Base-by-base conservation (phyloP, 2,888 invertebrate genomes). In the Colostygia pectinataria region DNA sequence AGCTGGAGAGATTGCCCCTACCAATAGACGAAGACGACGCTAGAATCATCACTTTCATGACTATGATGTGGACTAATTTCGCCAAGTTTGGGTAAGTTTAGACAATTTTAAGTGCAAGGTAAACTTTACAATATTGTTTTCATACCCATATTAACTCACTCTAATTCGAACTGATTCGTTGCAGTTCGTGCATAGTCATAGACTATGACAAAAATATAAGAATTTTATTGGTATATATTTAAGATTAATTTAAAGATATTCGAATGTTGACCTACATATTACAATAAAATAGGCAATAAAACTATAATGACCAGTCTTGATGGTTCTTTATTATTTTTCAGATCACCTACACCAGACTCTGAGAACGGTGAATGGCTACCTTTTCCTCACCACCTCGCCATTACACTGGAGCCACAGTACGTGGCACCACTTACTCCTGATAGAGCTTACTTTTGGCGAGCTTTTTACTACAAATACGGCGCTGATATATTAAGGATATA, bases 51-150 rank as follows among this genome's bases (percentile, higher is more conserved):
- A 83, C 83, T 0, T 84, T 88, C 18, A 84, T 91, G 87, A 83
- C 90, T 0, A 82, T 80, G 73, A 83, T 91, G 85, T 91, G 90
- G 90, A 84, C 89, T 0, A 86, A 89, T 50, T 91, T 91, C 38
- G 90, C 90, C 4, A 90, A 84, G 61, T 75, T 66, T 63, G 88
- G 89, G 91, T 91, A 61, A 78, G 83, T 66, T 14, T 12, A 6
- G 27, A n/a, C n/a, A n/a, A n/a, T n/a, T n/a, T n/a, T n/a, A n/a
- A n/a, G n/a, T n/a, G n/a, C n/a, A n/a, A n/a, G n/a, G n/a, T n/a
- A n/a, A n/a, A n/a, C n/a, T n/a, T n/a, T n/a, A n/a, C n/a, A n/a
- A n/a, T n/a, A n/a, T n/a, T n/a, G n/a, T n/a, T n/a, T n/a, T n/a
- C n/a, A n/a, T n/a, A n/a, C n/a, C n/a, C n/a, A n/a, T n/a, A n/a